Base-by-base conservation (phyloP, 1,140 invertebrate genomes). In the Eupristina koningsbergeri region DNA sequence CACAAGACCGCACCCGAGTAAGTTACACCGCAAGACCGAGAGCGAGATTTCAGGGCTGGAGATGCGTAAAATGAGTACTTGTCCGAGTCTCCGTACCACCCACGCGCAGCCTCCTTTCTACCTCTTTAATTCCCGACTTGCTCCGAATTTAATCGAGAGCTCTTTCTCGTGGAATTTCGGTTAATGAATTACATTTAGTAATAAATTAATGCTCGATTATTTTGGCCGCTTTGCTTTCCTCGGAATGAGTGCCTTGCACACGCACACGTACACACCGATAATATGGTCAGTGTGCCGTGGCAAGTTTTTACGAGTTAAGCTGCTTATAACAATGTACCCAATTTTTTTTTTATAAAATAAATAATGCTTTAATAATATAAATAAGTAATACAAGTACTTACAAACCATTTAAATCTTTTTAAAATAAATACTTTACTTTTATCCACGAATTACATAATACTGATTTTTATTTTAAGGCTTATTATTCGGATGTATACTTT, bases 31-130 rank as follows among this genome's bases (percentile, higher is more conserved):
- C 11, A 34, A 53, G 19, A 73, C 29, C 11, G 67, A 80, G 15
- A 77, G n/a, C n/a, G 76, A 79, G 3, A 41, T 71, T 71, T 41
- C 67, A 71, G 39, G 67, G 22, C 67, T 13, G 15, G 36, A 41
- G 39, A 71, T 71, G 67, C 67, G 67, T 71, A 71, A 71, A 71
- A 71, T 41, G 67, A 71, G 67, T 71, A 41, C 36, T 41, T 71
- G 39, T 36, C 36, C 17, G 19, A 71, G 67, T 9, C 61, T 19
- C 77, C 13, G 36, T 50, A 31, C 45, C 76, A 78, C 76, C 63
- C 41, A 47, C 63, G 77, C 17, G 29, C 53, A 41, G n/a, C 15
- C 29, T 41, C 36, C 19, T 78, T 63, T 61, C 26, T 29, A 45
- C 26, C n/a, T 29, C 69, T 79, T 79, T 67, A 50, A 79, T 67